A percentile compares a stretch with the other conserved stretches of the same genome.
Conservation (phyloP, 1,140 invertebrate species). For the Trichonephila clavata region DNA sequence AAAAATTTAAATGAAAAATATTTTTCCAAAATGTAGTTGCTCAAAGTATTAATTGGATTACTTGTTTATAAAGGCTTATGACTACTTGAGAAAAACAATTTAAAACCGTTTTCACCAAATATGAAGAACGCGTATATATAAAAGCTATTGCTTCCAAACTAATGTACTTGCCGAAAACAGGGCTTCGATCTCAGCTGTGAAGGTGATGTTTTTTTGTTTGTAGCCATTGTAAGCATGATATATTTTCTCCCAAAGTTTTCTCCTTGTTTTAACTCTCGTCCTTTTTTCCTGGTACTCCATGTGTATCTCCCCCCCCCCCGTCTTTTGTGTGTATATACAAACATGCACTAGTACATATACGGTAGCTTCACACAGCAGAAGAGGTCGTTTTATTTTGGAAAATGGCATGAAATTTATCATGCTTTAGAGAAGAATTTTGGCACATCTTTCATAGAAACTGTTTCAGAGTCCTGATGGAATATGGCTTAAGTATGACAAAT, state of each 20-base stretch:
- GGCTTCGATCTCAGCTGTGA: slow-evolving; percentile 49
- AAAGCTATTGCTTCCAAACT: slow-evolving; percentile 29
- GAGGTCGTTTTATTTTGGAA: slow-evolving; percentile 36
- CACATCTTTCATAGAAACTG: slow-evolving; percentile 59
- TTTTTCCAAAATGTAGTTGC: too few relatives aligned
- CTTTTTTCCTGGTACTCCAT: background rate
- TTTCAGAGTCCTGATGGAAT: slow-evolving; percentile 54
- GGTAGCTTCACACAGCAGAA: background rate
- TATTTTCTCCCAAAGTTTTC: slow-evolving; percentile 60
- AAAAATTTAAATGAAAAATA: too few relatives aligned
- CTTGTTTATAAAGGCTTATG: background rate
- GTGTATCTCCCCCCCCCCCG: slow-evolving; percentile 14
- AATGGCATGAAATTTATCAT: slow-evolving; percentile 62
- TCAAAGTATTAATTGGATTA: background rate
- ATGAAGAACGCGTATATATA: slow-evolving; percentile 31
- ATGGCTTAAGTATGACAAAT: slow-evolving; percentile 67
- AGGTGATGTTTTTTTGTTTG: slow-evolving; percentile 56
- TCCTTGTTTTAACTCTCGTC: slow-evolving; percentile 51
- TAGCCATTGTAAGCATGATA: slow-evolving; percentile 55
- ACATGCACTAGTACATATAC: background rate
- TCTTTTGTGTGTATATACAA: slow-evolving; percentile 20
- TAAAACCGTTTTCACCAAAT: background rate
- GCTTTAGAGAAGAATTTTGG: slow-evolving; percentile 65
- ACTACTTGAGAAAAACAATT: slow-evolving; percentile 24
- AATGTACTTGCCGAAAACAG: slow-evolving; percentile 52